Evolutionary conservation across 2,888 invertebrate genomes (phyloP).

Genomic region (Achlya flavicornis): DNA sequence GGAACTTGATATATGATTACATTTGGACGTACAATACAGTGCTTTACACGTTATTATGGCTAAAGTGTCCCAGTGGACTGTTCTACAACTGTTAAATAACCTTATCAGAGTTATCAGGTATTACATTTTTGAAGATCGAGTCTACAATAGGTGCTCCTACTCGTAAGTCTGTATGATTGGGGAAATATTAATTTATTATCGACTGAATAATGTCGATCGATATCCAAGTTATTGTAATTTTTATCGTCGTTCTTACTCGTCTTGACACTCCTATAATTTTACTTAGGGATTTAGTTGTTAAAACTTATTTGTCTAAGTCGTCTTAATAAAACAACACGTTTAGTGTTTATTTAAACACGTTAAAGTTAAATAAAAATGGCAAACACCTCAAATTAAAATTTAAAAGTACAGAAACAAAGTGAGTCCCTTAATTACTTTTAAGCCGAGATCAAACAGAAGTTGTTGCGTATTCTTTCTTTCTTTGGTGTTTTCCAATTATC

Average conservation of each 20-base stretch:
- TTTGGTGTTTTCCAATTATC: not conserved
- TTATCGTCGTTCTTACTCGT: too few species aligned
- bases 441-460: not conserved
- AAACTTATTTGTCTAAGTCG: too few species aligned
- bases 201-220: too few species aligned
- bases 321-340: too few species aligned
- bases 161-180: too few species aligned
- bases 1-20: conserved; percentile 3
- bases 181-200: too few species aligned
- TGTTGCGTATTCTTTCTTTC: not conserved
- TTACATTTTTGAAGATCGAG: too few species aligned
- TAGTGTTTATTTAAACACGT: too few species aligned
- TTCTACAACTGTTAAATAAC: not conserved
- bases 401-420: not conserved
- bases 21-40: not conserved
- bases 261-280: too few species aligned
- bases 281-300: too few species aligned
- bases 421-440: not conserved
- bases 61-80: not conserved
- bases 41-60: not conserved
- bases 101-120: not conserved
- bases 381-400: not conserved
- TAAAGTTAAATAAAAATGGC: not conserved
- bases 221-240: too few species aligned
- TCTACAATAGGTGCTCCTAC: too few species aligned